These are phyloP conservation scores for Cephus pulcher DNA, from an alignment of 2,888 invertebrate species.

Conservation along the genomic window DNA sequence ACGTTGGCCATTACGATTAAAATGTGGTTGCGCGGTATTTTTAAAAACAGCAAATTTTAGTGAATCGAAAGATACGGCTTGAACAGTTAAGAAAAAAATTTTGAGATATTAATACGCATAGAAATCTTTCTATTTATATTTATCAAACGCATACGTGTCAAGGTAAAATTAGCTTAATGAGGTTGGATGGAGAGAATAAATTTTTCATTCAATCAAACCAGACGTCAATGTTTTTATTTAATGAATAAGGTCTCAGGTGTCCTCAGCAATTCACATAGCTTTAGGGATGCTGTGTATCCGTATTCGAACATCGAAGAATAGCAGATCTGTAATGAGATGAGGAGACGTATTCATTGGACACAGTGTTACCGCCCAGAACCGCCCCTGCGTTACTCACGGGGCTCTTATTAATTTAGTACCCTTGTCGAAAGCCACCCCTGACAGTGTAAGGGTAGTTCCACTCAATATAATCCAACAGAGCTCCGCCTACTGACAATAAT, in stretches of 20 bases:
- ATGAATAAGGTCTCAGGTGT: background rate
- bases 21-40: background rate
- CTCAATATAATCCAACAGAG: background rate
- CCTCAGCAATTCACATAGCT: background rate
- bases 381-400: conserved; percentile 41
- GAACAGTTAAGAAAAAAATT: background rate
- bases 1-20: background rate
- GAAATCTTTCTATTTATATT: background rate
- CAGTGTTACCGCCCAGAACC: conserved; percentile 54
- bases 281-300: background rate
- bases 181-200: background rate
- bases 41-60: background rate
- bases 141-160: background rate
- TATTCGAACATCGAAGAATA: background rate
- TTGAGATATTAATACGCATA: background rate
- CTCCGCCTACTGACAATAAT: background rate
- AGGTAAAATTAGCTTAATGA: background rate
- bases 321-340: background rate
- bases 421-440: conserved; percentile 16
- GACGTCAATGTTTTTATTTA: background rate
- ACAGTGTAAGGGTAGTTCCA: background rate
- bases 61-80: background rate
- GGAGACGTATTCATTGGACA: conserved; percentile 46
- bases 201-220: background rate
- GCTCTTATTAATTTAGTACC: conserved; percentile 46